These are phyloP conservation scores for Venturia canescens DNA, from an alignment of 1,140 invertebrate species.

Conservation along the genomic window DNA sequence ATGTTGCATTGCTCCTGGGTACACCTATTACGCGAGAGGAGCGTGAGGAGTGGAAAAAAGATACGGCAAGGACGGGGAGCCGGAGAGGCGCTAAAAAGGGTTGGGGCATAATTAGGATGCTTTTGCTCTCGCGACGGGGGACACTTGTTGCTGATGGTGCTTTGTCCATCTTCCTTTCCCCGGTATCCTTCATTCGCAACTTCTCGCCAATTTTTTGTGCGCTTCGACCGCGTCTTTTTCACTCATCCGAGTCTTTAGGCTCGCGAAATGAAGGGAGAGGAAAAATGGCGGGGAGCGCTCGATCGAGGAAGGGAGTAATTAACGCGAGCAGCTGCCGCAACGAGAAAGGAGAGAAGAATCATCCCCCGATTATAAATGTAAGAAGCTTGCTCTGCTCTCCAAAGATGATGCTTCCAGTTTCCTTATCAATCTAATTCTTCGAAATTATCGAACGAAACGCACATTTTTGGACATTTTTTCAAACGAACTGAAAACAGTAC, in stretches of 20 bases:
- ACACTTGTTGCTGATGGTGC: constrained; percentile 61
- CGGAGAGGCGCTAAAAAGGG: constrained; percentile 54
- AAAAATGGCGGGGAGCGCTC: not conserved
- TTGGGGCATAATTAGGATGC: constrained; percentile 75
- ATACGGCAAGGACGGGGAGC: constrained; percentile 49
- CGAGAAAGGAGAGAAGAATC: not conserved
- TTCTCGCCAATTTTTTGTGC: constrained; percentile 9
- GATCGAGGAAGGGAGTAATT: constrained; percentile 28
- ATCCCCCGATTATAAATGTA: not conserved
- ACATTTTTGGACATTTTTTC: no score
- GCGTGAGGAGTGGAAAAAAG: constrained; percentile 49
- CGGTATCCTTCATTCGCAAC: constrained; percentile 26
- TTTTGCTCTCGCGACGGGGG: constrained; percentile 75
- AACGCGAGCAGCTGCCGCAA: constrained; percentile 19
- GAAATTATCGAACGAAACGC: no score
- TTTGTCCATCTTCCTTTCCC: constrained; percentile 39
- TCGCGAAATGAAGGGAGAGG: constrained; percentile 16
- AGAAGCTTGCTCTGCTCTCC: no score
- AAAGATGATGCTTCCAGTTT: no score
- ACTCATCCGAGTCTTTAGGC: not conserved
- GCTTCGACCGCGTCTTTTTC: constrained; percentile 36
- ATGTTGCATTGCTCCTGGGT: constrained; percentile 21
- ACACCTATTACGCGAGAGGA: constrained; percentile 42
- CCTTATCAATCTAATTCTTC: no score
- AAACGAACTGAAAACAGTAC: no score